Conservation (phyloP, 2,797 vertebrate genomes). For the Alauda arvensis region DNA sequence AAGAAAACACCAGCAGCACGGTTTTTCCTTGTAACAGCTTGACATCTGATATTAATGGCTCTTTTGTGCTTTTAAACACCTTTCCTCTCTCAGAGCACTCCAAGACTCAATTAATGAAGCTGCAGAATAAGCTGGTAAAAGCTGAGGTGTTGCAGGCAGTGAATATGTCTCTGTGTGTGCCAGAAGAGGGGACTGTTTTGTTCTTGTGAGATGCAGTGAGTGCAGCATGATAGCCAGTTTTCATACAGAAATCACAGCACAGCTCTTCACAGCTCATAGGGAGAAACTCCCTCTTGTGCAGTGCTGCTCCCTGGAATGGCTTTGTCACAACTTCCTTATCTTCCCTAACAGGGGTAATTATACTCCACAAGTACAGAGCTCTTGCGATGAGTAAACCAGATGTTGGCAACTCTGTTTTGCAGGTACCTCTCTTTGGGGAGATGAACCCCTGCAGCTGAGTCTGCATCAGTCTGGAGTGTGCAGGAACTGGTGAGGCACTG, state of each 20-base stretch:
- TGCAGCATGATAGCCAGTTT: neutral
- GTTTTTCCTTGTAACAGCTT: neutral
- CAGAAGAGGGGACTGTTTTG: neutral
- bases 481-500: neutral
- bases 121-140: neutral
- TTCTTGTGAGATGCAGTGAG: neutral
- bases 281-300: neutral
- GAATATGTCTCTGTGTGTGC: neutral
- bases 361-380: neutral
- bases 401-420: accelerated
- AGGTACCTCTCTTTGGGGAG: neutral
- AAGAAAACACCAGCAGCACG: neutral
- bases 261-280: neutral
- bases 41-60: neutral
- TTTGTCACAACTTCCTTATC: neutral
- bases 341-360: neutral
- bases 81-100: neutral
- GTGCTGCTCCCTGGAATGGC: neutral
- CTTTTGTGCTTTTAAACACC: neutral
- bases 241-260: neutral
- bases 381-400: neutral
- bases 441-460: neutral
- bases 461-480: neutral
- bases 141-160: neutral
- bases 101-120: neutral